These are phyloP conservation scores for Conus ventricosus DNA, from an alignment of 1,140 invertebrate species.

Conservation along the genomic window DNA sequence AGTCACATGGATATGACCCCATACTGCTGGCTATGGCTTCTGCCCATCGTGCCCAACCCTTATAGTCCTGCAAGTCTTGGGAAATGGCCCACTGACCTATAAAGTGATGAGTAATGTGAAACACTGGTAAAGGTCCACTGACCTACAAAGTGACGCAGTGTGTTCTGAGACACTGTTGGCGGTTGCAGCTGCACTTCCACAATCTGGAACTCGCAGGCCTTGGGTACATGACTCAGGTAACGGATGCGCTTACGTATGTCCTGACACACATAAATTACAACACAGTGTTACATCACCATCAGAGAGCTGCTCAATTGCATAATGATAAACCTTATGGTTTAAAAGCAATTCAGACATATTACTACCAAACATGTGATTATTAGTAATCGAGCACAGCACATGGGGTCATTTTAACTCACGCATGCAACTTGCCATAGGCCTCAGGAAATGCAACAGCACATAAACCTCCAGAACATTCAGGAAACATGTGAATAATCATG, in stretches of 20 bases:
- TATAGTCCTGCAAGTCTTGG: background rate
- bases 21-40: background rate
- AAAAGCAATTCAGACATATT: no score
- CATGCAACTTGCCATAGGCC: no score
- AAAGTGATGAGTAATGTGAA: background rate
- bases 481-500: no score
- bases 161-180: constrained; percentile 81
- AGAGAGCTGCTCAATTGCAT: no score
- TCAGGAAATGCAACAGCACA: no score
- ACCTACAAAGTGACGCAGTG: constrained; percentile 68
- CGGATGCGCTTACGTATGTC: constrained; percentile 83
- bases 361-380: no score
- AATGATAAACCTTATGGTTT: no score
- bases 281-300: no score
- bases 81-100: background rate
- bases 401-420: no score
- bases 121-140: constrained; percentile 21
- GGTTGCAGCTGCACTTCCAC: constrained; percentile 88
- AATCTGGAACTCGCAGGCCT: constrained; percentile 92
- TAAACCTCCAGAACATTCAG: no score
- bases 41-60: background rate
- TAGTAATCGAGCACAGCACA: no score
- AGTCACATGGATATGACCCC: background rate
- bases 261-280: constrained; percentile 47
- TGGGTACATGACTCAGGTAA: constrained; percentile 91